Conservation (phyloP, 1,140 invertebrate species). For the Bombus balteatus region DNA sequence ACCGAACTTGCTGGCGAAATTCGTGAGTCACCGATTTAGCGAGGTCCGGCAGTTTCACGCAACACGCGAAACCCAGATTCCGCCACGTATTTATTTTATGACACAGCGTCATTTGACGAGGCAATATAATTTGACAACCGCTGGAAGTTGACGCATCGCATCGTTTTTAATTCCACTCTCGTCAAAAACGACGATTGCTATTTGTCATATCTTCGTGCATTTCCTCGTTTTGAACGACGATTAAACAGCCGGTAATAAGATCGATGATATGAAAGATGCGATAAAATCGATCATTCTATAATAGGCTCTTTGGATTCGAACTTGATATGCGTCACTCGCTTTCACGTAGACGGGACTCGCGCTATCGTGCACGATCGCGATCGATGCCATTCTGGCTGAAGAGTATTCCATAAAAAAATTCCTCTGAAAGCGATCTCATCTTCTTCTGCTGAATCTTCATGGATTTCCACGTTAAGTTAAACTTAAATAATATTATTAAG, state of each 20-base stretch:
- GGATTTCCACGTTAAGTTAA: background rate
- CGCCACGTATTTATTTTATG: too few species aligned
- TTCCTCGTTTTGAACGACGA: background rate
- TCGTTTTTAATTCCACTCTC: background rate
- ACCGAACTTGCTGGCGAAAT: slow-evolving; percentile 36
- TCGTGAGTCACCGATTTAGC: slow-evolving; percentile 50
- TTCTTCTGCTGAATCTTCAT: background rate
- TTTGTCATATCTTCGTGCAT: background rate
- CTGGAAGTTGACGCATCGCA: background rate
- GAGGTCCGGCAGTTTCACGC: background rate
- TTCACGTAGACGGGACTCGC: background rate
- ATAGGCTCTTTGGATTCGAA: background rate
- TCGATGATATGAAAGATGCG: background rate
- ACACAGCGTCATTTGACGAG: background rate
- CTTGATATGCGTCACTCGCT: too few species aligned
- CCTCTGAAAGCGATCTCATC: background rate
- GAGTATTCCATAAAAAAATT: background rate
- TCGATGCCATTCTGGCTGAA: background rate
- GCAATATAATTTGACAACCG: background rate
- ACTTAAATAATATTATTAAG: background rate
- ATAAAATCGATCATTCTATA: background rate
- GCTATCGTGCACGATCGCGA: background rate
- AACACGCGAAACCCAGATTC: background rate
- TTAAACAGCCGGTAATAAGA: background rate
- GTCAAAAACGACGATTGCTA: background rate